Evolutionary conservation across 2,797 vertebrate species (phyloP).

Genomic region (Mus spretus): DNA sequence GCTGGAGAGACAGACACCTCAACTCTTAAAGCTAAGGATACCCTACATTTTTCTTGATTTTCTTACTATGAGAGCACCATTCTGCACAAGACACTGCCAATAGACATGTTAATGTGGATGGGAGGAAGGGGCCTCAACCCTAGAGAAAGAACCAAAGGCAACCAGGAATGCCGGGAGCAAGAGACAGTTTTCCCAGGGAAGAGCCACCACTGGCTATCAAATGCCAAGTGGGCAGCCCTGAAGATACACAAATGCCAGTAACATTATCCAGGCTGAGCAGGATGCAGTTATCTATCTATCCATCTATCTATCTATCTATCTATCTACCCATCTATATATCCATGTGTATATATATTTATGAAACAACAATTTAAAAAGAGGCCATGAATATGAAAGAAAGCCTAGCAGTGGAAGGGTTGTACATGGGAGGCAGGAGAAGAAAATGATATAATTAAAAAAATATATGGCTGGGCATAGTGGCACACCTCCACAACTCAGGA

Average conservation of each 20-base stretch:
- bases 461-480: not conserved
- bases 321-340: not conserved
- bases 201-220: not conserved
- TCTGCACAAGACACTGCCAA: not conserved
- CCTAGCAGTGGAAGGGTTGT: too few species aligned
- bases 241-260: not conserved
- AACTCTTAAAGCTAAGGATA: slow-evolving; percentile 31
- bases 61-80: not conserved
- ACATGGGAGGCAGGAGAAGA: not conserved
- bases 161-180: not conserved
- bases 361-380: not conserved
- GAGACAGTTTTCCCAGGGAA: not conserved
- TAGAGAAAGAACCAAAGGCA: not conserved
- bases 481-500: not conserved
- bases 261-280: not conserved
- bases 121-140: not conserved
- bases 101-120: not conserved
- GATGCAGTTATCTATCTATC: not conserved
- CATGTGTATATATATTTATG: not conserved
- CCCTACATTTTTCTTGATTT: not conserved
- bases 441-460: not conserved
- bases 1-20: not conserved
- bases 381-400: not conserved
- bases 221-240: not conserved
- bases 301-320: not conserved